These are phyloP conservation scores for Phenganax marumi DNA, from an alignment of 92 coral and sea anemone species.

Conservation along the genomic window DNA sequence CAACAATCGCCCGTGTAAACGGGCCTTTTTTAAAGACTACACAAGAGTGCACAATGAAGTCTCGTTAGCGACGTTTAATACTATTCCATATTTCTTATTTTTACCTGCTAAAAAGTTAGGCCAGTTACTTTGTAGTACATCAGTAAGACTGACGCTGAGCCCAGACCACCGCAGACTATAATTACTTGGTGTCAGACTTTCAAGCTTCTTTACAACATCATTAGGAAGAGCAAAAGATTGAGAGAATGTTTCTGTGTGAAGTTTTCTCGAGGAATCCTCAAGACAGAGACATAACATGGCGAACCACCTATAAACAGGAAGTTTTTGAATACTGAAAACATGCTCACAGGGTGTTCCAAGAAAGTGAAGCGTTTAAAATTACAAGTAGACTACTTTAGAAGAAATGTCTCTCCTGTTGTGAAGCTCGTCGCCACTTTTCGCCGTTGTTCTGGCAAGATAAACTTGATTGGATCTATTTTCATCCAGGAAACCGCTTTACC, in stretches of 20 bases:
- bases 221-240: constrained; percentile 82
- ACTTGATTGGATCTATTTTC: no score
- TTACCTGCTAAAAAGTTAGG: constrained; percentile 69
- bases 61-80: background rate
- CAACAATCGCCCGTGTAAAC: no score
- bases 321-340: background rate
- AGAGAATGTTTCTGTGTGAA: constrained; percentile 82
- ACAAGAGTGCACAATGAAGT: background rate
- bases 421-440: no score
- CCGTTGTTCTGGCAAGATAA: no score
- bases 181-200: constrained; percentile 83
- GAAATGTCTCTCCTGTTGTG: no score
- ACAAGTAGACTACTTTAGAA: no score
- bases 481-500: no score
- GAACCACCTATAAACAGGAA: constrained; percentile 72
- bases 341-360: no score
- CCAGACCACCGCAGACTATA: constrained; percentile 71
- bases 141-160: constrained; percentile 81
- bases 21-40: no score
- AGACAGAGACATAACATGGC: constrained; percentile 82
- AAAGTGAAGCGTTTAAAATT: no score
- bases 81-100: no score
- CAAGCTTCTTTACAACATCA: constrained; percentile 74
- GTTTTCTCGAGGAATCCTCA: constrained; percentile 67
- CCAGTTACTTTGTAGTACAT: constrained; percentile 92